These are phyloP conservation scores for Myotis brandtii DNA, from an alignment of 2,113 vertebrate species.

Conservation along the genomic window DNA sequence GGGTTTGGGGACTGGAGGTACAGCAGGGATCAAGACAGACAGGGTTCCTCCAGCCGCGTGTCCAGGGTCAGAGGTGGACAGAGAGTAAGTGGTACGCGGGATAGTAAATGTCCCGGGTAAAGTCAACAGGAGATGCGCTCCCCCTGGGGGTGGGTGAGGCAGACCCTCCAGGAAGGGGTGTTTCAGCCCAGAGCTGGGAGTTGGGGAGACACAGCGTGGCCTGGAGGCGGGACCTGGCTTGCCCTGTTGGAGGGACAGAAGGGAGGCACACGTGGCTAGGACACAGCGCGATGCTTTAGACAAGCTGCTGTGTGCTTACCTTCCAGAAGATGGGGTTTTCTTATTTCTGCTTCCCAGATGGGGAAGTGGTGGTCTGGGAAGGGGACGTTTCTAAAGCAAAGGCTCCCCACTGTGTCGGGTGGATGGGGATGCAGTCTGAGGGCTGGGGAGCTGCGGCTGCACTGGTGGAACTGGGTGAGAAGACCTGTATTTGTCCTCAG, in stretches of 20 bases:
- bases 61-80: not conserved
- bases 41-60: rapidly evolving
- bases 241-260: not conserved
- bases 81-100: not conserved
- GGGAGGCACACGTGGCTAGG: not conserved
- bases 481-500: not conserved
- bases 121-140: not conserved
- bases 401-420: rapidly evolving
- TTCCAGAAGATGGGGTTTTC: not conserved
- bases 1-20: not conserved
- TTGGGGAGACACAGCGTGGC: not conserved
- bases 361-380: rapidly evolving
- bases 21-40: not conserved
- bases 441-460: rapidly evolving
- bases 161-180: too few species aligned
- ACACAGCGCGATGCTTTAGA: not conserved
- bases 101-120: not conserved
- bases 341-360: not conserved
- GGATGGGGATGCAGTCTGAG: rapidly evolving
- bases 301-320: rapidly evolving
- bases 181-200: not conserved
- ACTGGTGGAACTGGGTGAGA: rapidly evolving
- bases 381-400: not conserved
- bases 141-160: not conserved
- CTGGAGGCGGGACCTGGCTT: not conserved